phyloP scores from a whole-genome alignment of 2,797 vertebrate genomes.

The Enteromius treurensis region DNA sequence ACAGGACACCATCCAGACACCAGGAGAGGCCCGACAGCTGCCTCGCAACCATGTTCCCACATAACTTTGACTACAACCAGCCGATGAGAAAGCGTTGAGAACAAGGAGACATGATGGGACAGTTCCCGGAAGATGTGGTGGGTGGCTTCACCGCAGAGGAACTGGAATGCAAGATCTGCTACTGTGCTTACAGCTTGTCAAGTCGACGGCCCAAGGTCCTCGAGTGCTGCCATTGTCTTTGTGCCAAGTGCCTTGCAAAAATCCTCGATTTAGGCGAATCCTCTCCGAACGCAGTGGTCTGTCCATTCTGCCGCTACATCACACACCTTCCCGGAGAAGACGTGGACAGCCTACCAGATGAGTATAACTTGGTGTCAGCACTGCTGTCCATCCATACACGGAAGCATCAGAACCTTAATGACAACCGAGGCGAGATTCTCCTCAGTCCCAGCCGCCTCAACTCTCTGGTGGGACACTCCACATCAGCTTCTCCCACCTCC shows the following conservation, averaged over 20 bases:
- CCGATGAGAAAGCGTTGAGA: constrained; percentile 52
- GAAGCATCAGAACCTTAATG: constrained; percentile 81
- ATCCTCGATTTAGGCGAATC: constrained; percentile 90
- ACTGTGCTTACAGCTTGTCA: constrained; percentile 86
- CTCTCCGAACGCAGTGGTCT: constrained; percentile 83
- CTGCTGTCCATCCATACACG: constrained; percentile 83
- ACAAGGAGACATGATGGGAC: constrained; percentile 76
- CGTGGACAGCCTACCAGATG: constrained; percentile 86
- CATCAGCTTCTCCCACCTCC: constrained; percentile 68
- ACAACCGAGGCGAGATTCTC: constrained; percentile 83
- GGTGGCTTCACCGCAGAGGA: constrained; percentile 80
- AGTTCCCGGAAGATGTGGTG: constrained; percentile 70
- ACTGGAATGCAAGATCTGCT: constrained; percentile 97
- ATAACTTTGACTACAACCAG: constrained; percentile 44
- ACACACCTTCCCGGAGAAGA: constrained; percentile 84
- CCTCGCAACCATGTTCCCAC: constrained; percentile 34
- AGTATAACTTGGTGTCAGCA: constrained; percentile 86
- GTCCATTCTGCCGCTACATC: constrained; percentile 92
- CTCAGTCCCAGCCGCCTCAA: constrained; percentile 86
- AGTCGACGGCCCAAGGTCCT: constrained; percentile 90
- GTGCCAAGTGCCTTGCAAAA: constrained; percentile 91
- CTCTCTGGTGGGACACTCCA: constrained; percentile 82
- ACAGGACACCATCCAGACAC: constrained; percentile 36
- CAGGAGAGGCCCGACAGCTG: constrained; percentile 41
- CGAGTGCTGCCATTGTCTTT: constrained; percentile 91